Evolutionary conservation across 2,888 invertebrate species (phyloP), one percentile per base, ranked within the genome.

Genomic region (Neoascia interrupta): DNA sequence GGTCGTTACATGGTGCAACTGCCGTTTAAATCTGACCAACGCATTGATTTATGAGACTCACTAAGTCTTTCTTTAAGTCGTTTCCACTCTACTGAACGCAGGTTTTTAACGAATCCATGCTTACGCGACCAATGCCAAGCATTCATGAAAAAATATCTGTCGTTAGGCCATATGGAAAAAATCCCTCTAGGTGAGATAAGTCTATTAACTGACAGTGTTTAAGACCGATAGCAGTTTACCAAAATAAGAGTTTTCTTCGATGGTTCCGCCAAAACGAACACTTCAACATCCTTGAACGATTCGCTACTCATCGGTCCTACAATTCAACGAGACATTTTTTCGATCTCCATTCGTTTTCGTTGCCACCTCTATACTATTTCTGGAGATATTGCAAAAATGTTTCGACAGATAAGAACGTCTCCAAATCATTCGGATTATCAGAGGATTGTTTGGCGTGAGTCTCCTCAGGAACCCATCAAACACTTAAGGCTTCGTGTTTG

Each of bases 391-490:
- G n/a, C n/a, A n/a, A n/a, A n/a, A n/a, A n/a, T n/a, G n/a, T n/a
- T n/a, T n/a, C n/a, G n/a, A n/a, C n/a, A n/a, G n/a, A n/a, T n/a
- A n/a, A n/a, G n/a, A n/a, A n/a, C n/a, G n/a, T 43, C 37, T 5
- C 43, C 45, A 6, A 23, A 60, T 15, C 45, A 72, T 34, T 81
- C n/a, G n/a, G n/a, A n/a, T n/a, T n/a, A n/a, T n/a, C n/a, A n/a
- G n/a, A n/a, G n/a, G n/a, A n/a, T n/a, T 41, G n/a, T 64, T n/a
- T 81, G 72, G 63, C 56, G 68, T 1, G 49, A 58, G 8, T 37
- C 53, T 10, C 49, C 49, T 8, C 5, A 54, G 0, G 11, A 60
- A 5, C 39, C 43, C 0, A 21, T 63, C 0, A 34, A 61, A 19
- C 56, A 81, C 23, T 81, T 41, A 26, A 26, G 58, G 13, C 45